A percentile compares a stretch with the other conserved stretches of the same genome.
Conservation (phyloP, 2,888 invertebrate genomes). For the Hypselothyrea guttata region DNA sequence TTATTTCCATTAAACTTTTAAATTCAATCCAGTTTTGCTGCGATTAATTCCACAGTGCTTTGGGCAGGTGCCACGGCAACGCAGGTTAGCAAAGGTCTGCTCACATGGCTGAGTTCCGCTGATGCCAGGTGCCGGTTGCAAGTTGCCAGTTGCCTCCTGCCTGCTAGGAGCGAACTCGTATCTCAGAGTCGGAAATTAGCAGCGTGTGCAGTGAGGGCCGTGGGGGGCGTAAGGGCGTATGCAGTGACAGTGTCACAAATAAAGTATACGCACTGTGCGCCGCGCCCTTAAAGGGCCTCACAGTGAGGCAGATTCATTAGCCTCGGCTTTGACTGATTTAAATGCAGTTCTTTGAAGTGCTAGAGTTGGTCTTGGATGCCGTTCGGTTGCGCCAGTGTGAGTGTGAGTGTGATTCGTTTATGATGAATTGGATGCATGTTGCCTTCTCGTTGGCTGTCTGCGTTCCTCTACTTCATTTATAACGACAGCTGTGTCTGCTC, state of each 20-base stretch:
- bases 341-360: neutral
- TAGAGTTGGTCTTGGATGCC: no score
- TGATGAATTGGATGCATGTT: slow-evolving; percentile 1
- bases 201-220: slow-evolving; percentile 27
- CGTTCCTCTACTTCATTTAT: neutral
- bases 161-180: slow-evolving; percentile 12
- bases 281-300: neutral
- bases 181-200: slow-evolving; percentile 45
- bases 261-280: slow-evolving; percentile 13
- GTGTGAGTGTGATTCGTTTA: slow-evolving; percentile 4
- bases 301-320: slow-evolving; percentile 2
- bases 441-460: neutral
- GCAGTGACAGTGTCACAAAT: slow-evolving; percentile 33
- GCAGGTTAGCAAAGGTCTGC: slow-evolving; percentile 22
- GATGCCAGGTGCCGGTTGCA: slow-evolving; percentile 1
- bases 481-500: slow-evolving; percentile 17
- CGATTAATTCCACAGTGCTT: no score
- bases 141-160: no score
- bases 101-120: slow-evolving; percentile 46
- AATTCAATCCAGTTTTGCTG: no score
- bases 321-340: slow-evolving; percentile 1
- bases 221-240: no score
- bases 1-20: no score
- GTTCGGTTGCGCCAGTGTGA: neutral
- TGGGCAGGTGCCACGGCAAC: slow-evolving; percentile 19